phyloP scores from a whole-genome alignment of 2,888 invertebrate genomes.

The Hyposoter dolosus region DNA sequence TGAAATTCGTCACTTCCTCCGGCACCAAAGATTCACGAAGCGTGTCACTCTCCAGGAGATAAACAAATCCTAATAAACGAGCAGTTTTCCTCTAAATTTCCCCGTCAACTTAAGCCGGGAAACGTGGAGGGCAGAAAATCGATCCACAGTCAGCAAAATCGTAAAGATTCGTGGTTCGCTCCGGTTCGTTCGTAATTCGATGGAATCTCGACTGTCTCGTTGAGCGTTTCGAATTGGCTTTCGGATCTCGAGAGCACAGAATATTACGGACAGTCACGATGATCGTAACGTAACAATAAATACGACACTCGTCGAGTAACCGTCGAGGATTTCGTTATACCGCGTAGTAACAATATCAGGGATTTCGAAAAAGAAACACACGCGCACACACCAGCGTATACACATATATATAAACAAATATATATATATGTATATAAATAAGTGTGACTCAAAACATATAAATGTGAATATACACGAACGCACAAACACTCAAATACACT shows the following conservation, averaged over 20 bases:
- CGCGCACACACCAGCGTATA: conserved; percentile 24
- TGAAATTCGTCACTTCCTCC: conserved; percentile 29
- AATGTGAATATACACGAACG: conserved; percentile 3
- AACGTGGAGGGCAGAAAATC: neutral
- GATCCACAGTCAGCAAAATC: neutral
- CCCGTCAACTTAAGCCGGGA: neutral
- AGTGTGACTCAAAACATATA: neutral
- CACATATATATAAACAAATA: conserved; percentile 7
- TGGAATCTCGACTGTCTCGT: neutral
- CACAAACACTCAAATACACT: conserved; percentile 29
- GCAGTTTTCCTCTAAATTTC: neutral
- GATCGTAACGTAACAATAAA: conserved; percentile 10
- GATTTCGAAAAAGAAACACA: conserved; percentile 6
- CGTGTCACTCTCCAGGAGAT: conserved; percentile 67
- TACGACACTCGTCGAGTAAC: conserved; percentile 2
- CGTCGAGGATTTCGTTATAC: conserved; percentile 19
- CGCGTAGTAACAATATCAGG: conserved; percentile 14
- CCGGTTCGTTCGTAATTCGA: neutral
- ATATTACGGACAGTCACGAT: conserved; percentile 9
- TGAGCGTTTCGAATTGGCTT: neutral
- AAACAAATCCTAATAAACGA: conserved; percentile 59
- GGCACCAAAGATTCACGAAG: conserved; percentile 67
- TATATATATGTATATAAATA: conserved; percentile 19
- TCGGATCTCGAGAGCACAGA: neutral
- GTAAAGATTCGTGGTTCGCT: neutral